These are phyloP conservation scores for Balearica regulorum DNA, from an alignment of 2,797 vertebrate genomes.

Conservation along the genomic window DNA sequence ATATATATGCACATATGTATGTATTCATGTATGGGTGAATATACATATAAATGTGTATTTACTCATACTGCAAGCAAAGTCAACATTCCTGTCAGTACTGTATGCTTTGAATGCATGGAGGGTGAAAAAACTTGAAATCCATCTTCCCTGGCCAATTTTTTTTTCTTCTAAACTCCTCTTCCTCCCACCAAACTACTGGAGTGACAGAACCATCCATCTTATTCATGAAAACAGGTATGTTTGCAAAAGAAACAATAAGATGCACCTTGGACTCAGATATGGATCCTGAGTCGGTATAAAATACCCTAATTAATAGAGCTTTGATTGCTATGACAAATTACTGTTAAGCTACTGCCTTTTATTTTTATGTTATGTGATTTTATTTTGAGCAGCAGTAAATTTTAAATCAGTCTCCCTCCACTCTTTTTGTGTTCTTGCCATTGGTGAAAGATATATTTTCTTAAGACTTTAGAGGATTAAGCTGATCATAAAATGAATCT, in stretches of 20 bases:
- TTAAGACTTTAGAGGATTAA: background rate
- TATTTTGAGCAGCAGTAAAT: background rate
- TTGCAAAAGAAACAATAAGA: background rate
- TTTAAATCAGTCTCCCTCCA: background rate
- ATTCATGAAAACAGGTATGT: background rate
- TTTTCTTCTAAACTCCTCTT: background rate
- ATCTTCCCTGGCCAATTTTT: background rate
- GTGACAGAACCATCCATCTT: background rate
- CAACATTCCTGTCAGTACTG: background rate
- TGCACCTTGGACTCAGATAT: background rate
- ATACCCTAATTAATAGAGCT: background rate
- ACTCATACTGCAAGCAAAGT: background rate
- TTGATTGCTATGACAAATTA: background rate
- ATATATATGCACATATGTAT: background rate
- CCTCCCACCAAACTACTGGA: background rate
- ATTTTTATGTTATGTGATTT: background rate
- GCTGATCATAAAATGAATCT: constrained; percentile 18
- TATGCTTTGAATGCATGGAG: background rate
- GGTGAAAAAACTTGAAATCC: background rate
- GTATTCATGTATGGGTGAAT: background rate
- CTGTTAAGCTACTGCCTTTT: background rate
- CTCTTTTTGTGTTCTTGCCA: background rate
- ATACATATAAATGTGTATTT: background rate
- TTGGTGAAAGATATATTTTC: constrained; percentile 15
- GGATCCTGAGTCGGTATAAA: background rate